Evolutionary conservation across 2,888 invertebrate species (phyloP).

Genomic region (Clistopyga incitator): DNA sequence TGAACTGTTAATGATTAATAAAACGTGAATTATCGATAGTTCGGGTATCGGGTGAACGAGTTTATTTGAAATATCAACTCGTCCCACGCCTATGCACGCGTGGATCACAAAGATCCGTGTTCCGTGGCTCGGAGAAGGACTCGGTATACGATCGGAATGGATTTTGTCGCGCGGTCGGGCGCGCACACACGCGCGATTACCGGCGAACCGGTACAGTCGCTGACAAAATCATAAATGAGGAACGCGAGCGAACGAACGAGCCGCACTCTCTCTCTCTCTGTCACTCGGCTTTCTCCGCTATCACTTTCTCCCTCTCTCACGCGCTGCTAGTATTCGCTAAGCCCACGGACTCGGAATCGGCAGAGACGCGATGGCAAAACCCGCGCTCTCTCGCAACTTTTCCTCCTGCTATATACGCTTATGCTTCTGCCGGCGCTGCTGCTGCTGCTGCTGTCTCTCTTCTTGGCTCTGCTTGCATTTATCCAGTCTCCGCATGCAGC

Average conservation of each 20-base stretch:
- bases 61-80: slow-evolving; percentile 17
- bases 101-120: slow-evolving; percentile 51
- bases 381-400: slow-evolving; percentile 49
- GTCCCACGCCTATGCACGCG: slow-evolving; percentile 60
- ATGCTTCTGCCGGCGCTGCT: no score
- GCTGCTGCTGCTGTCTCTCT: slow-evolving; percentile 25
- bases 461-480: slow-evolving; percentile 18
- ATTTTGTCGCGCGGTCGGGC: slow-evolving; percentile 63
- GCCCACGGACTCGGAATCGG: slow-evolving; percentile 7
- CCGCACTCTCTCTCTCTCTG: slow-evolving; percentile 15
- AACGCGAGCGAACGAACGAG: neutral
- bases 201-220: slow-evolving; percentile 71
- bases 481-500: slow-evolving; percentile 45
- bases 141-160: slow-evolving; percentile 52
- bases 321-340: slow-evolving; percentile 27
- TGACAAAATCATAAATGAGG: slow-evolving; percentile 18
- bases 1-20: slow-evolving; percentile 46
- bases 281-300: slow-evolving; percentile 16
- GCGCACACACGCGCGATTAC: slow-evolving; percentile 67
- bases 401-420: slow-evolving; percentile 33
- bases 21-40: slow-evolving; percentile 19
- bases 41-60: neutral
- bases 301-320: slow-evolving; percentile 52
- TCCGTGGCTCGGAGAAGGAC: slow-evolving; percentile 30
- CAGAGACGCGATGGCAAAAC: slow-evolving; percentile 3